Conservation (phyloP, 2,113 vertebrate genomes). For the Pedetes capensis region DNA sequence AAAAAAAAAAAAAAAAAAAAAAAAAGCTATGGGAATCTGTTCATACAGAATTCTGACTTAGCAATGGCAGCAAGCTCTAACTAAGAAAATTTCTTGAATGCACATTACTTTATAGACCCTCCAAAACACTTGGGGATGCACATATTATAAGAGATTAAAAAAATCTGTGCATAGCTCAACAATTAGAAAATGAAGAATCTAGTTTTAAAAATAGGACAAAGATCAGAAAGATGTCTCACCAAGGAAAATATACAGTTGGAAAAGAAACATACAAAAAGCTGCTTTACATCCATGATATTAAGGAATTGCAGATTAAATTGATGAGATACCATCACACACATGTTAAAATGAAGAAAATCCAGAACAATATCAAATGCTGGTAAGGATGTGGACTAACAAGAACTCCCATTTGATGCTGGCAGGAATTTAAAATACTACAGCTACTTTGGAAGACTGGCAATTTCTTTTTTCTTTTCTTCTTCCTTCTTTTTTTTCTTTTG, state of each 20-base stretch:
- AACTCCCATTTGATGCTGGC: too few relatives aligned
- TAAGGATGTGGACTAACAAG: background rate
- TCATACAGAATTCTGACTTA: background rate
- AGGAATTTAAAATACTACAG: background rate
- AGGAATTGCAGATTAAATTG: background rate
- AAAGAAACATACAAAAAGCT: background rate
- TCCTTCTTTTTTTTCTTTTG: too few relatives aligned
- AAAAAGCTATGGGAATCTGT: background rate
- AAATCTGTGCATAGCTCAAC: background rate
- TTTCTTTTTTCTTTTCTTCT: too few relatives aligned
- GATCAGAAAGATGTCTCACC: background rate
- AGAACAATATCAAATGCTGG: background rate
- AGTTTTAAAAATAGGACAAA: background rate
- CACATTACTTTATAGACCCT: background rate
- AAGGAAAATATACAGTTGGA: background rate
- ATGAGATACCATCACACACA: background rate
- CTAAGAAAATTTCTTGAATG: background rate
- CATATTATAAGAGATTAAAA: background rate
- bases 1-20: too few relatives aligned
- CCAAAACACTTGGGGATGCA: background rate
- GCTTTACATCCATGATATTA: background rate
- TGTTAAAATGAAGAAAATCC: background rate
- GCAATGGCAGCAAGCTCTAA: background rate
- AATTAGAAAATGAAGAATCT: background rate
- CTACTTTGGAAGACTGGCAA: too few relatives aligned